A percentile compares a stretch with the other conserved stretches of the same genome.
Evolutionary conservation across 2,888 invertebrate species (phyloP).

Genomic region (Eucera pruinosa): DNA sequence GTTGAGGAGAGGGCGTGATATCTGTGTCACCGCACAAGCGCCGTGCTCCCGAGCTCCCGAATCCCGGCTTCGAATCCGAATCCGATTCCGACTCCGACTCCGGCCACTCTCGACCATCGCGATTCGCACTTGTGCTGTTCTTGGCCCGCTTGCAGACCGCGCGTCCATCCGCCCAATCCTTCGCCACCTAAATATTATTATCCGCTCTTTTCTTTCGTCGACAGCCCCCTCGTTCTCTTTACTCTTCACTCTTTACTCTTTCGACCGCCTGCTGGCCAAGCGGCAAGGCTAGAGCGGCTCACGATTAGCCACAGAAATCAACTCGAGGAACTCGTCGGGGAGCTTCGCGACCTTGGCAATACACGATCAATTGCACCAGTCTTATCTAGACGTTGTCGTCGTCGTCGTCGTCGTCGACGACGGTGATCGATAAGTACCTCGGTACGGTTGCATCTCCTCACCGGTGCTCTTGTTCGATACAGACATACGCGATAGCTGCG

Average conservation of each 20-base stretch:
- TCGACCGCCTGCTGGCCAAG: too few species aligned
- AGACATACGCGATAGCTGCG: too few species aligned
- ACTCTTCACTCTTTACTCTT: not conserved
- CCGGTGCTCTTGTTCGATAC: too few species aligned
- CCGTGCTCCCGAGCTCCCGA: too few species aligned
- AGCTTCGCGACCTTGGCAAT: constrained; percentile 34
- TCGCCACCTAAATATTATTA: too few species aligned
- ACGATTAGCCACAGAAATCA: too few species aligned
- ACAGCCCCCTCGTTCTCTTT: not conserved
- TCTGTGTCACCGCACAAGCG: constrained; percentile 63
- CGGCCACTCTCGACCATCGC: too few species aligned
- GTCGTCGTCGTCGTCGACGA: not conserved
- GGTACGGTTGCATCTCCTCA: too few species aligned
- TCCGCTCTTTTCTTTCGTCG: not conserved
- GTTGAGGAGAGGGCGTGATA: constrained; percentile 40
- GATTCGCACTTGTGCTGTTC: constrained; percentile 38
- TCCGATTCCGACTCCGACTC: too few species aligned
- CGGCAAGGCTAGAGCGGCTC: too few species aligned
- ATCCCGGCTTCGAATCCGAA: too few species aligned
- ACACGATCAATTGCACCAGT: constrained; percentile 21
- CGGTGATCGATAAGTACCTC: constrained; percentile 21
- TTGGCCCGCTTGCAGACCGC: constrained; percentile 44
- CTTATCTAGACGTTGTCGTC: too few species aligned
- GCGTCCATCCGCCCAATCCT: constrained; percentile 22
- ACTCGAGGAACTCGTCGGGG: not conserved